Conservation (phyloP, 2,113 vertebrate species). For the Phalacrocorax carbo region DNA sequence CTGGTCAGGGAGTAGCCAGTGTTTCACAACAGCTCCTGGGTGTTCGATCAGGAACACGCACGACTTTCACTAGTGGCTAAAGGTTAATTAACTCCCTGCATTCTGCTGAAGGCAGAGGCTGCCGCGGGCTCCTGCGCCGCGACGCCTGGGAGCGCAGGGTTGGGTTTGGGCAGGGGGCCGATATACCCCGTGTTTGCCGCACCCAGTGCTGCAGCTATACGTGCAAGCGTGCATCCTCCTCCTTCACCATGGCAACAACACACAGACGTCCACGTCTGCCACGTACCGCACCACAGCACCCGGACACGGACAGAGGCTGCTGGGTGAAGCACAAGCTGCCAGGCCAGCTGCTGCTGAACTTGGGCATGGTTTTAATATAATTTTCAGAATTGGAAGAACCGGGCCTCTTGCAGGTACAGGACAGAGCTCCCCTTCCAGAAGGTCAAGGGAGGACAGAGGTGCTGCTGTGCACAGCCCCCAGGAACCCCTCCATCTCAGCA, state of each 20-base stretch:
- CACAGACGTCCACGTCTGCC: background rate
- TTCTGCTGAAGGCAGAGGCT: background rate
- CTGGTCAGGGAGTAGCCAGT: background rate
- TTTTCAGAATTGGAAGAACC: background rate
- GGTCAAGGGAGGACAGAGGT: background rate
- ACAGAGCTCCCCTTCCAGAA: background rate
- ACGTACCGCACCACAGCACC: background rate
- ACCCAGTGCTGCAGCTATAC: background rate
- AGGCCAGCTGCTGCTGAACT: background rate
- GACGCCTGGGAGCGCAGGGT: rapidly evolving
- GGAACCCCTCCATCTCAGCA: rapidly evolving
- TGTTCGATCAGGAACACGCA: rapidly evolving
- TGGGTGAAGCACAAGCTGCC: background rate
- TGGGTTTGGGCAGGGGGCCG: background rate
- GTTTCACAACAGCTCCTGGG: background rate
- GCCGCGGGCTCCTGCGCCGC: too few relatives aligned
- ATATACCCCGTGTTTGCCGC: rapidly evolving
- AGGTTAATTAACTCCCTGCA: background rate
- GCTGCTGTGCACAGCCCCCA: background rate
- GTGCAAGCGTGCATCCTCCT: background rate
- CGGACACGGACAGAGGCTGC: background rate
- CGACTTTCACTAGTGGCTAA: background rate
- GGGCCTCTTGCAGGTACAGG: background rate
- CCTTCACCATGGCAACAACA: background rate
- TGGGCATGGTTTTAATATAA: rapidly evolving